Evolutionary conservation across 2,113 vertebrate species (phyloP).

Genomic region (Tychaedon coryphoeus): DNA sequence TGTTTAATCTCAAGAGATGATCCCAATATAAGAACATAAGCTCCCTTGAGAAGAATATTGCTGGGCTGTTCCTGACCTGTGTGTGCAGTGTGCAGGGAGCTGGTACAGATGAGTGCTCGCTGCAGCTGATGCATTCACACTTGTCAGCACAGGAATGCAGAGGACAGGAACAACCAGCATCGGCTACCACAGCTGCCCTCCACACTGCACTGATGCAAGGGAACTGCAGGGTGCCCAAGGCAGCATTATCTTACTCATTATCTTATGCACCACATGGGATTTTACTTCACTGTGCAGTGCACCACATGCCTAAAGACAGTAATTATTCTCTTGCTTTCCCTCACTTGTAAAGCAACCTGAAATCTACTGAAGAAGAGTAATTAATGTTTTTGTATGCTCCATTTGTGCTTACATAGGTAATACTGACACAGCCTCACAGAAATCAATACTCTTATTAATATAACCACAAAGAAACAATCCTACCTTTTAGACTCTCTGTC

Average conservation of each 20-base stretch:
- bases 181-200: too few relatives aligned
- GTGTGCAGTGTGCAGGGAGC: background rate
- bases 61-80: background rate
- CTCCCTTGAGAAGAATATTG: background rate
- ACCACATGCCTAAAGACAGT: background rate
- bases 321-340: background rate
- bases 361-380: background rate
- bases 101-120: background rate
- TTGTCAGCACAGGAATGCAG: background rate
- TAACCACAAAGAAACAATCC: background rate
- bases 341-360: background rate
- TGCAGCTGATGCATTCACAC: background rate
- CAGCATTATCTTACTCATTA: background rate
- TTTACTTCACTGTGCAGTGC: background rate
- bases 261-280: background rate
- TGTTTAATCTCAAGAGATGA: background rate
- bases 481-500: constrained; percentile 97
- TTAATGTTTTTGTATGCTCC: background rate
- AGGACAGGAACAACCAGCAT: background rate
- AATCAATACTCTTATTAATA: background rate
- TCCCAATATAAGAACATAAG: background rate
- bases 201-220: background rate
- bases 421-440: background rate
- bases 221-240: background rate
- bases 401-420: background rate